phyloP scores from a whole-genome alignment of 2,113 vertebrate genomes.

The Nipponia nippon region DNA sequence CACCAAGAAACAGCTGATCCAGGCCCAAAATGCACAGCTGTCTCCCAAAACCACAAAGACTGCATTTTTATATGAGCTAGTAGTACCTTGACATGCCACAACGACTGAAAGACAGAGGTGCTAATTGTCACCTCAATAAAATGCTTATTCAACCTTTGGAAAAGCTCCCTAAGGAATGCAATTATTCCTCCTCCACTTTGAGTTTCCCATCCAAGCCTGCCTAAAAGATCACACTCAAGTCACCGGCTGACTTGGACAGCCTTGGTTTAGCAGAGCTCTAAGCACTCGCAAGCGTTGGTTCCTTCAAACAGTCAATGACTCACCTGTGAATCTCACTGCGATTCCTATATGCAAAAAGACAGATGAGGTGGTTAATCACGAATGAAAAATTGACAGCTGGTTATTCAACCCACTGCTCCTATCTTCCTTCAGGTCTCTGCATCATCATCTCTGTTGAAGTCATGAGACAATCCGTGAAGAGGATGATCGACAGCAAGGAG shows the following conservation, averaged over 20 bases:
- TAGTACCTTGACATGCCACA: background rate
- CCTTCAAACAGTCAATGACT: background rate
- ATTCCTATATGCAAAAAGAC: background rate
- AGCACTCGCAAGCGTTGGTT: background rate
- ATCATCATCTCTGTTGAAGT: slow-evolving; percentile 93
- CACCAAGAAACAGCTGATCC: background rate
- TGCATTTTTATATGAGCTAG: background rate
- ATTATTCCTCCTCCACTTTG: background rate
- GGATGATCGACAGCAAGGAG: slow-evolving; percentile 93
- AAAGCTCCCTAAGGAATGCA: background rate
- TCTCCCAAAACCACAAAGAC: fast-evolving
- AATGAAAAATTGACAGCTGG: background rate
- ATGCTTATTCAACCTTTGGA: background rate
- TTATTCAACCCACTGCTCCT: slow-evolving; percentile 11
- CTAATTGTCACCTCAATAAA: background rate
- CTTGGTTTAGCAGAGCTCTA: background rate
- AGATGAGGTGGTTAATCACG: background rate
- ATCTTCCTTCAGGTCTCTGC: slow-evolving; percentile 83
- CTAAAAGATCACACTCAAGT: background rate
- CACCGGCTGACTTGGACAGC: background rate
- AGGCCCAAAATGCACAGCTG: background rate
- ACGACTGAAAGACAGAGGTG: background rate
- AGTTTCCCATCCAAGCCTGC: background rate
- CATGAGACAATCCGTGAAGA: slow-evolving; percentile 93
- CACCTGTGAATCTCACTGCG: background rate